Conservation (phyloP, 2,888 invertebrate genomes). For the Epinotia brunnichana region DNA sequence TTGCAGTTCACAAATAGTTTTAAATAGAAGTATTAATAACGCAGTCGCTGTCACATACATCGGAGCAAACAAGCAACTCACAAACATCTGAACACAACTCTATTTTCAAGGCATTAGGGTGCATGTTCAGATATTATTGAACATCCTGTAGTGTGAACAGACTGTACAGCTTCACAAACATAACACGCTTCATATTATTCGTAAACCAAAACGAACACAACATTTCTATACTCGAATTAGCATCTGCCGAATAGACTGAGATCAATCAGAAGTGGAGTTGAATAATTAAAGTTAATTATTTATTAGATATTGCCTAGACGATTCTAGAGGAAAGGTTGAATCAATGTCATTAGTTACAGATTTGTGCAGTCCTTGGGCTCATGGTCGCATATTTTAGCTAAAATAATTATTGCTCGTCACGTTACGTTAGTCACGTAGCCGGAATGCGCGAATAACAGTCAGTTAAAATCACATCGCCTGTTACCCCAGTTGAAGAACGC, state of each 20-base stretch:
- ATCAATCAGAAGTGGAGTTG: conserved; percentile 30
- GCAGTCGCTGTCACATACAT: too few relatives aligned
- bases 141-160: too few relatives aligned
- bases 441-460: conserved; percentile 12
- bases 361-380: conserved; percentile 33
- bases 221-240: neutral
- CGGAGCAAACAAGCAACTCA: too few relatives aligned
- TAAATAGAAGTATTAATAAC: neutral
- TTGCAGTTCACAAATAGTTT: neutral
- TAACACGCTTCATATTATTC: neutral
- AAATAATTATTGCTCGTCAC: conserved; percentile 37
- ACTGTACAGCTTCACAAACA: too few relatives aligned
- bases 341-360: conserved; percentile 23
- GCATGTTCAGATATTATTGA: too few relatives aligned
- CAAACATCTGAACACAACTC: too few relatives aligned
- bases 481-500: neutral
- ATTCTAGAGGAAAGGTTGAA: conserved; percentile 21
- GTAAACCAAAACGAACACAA: neutral
- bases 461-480: conserved; percentile 6
- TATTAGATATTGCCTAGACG: neutral
- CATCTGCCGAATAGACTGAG: conserved; percentile 6
- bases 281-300: too few relatives aligned
- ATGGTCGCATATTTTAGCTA: conserved; percentile 32
- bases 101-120: too few relatives aligned
- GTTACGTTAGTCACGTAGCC: conserved; percentile 37